A percentile compares a stretch with the other conserved stretches of the same genome.
Evolutionary conservation across 1,140 invertebrate genomes (phyloP).

Genomic region (Pteromalus puparum): DNA sequence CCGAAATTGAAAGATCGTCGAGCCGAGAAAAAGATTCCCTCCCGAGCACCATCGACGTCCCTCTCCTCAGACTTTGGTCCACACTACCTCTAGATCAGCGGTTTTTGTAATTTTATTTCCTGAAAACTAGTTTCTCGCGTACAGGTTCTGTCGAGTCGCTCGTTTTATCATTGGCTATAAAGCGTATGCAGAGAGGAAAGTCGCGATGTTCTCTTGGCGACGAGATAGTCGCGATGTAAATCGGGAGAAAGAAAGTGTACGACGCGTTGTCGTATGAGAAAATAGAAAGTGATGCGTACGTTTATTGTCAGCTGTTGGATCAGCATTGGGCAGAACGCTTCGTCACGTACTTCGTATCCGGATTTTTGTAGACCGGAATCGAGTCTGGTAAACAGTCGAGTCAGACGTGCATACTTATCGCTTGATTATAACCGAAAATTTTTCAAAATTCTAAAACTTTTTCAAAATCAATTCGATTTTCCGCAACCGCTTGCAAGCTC

Average conservation of each 20-base stretch:
- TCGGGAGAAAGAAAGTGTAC: not conserved
- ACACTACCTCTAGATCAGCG: not conserved
- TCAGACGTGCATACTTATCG: not conserved
- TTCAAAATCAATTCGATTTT: too few species aligned
- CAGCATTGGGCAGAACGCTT: not conserved
- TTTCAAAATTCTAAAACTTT: too few species aligned
- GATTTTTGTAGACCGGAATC: not conserved
- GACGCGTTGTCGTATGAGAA: not conserved
- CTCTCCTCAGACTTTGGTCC: not conserved
- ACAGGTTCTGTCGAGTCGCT: not conserved
- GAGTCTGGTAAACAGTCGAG: not conserved
- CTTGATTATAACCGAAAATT: too few species aligned
- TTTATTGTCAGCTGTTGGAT: not conserved
- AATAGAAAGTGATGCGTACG: not conserved
- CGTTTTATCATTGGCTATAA: not conserved
- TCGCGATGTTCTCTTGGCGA: too few species aligned
- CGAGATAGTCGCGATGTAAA: too few species aligned
- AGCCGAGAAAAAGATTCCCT: not conserved
- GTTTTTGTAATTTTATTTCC: slow-evolving; percentile 2
- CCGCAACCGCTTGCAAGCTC: too few species aligned
- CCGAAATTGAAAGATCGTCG: slow-evolving; percentile 35
- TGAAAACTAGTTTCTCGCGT: not conserved
- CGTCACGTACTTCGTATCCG: not conserved
- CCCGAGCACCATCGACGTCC: not conserved
- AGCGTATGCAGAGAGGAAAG: not conserved